Evolutionary conservation across 2,797 vertebrate species (phyloP), one percentile per base, ranked within the genome.

Genomic region (Aulostomus chinensis): DNA sequence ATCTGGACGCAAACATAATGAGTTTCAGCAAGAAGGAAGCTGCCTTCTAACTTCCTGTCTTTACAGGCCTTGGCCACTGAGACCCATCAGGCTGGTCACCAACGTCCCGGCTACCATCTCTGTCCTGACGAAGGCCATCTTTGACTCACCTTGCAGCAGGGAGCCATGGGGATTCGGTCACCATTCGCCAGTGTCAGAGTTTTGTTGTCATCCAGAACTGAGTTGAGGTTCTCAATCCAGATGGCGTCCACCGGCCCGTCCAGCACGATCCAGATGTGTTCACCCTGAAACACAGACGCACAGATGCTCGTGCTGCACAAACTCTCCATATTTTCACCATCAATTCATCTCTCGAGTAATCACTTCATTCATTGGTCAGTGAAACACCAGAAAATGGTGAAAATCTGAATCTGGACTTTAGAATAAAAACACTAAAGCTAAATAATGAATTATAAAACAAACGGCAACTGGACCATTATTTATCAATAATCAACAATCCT

Each of bases 141-240:
- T n/a, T n/a, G n/a, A n/a, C n/a, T n/a, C 25, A 97, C 86, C 84
- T 96, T 97, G 83, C 95, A 98, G 37, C 88, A 90, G 31, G 94
- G 93, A 0, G 94, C 92, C 95, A 97, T 96, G 29, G 93, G 91
- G 66, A 98, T 96, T 5, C 94, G 93, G 65, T 97, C 95, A 0
- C 95, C 94, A 3, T 97, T 98, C 21, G 94, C 94, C 33, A 98
- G 75, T 0, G 96, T 98, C 18, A 98, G 86, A 2, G 94, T 96
- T 87, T 91, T 95, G 70, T 96, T 97, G 75, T 97, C 96, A 80
- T 98, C 95, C 74, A 98, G 77, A 40, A 97, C 95, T 0, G 95
- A 97, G 83, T 96, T 96, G 41, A 98, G 91, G 52, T 96, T 97
- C 73, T 98, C 95, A 68, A 97, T 97, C 95, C 96, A 98, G 77